phyloP scores from a whole-genome alignment of 2,797 vertebrate genomes.

The Malacoctenus gilli region DNA sequence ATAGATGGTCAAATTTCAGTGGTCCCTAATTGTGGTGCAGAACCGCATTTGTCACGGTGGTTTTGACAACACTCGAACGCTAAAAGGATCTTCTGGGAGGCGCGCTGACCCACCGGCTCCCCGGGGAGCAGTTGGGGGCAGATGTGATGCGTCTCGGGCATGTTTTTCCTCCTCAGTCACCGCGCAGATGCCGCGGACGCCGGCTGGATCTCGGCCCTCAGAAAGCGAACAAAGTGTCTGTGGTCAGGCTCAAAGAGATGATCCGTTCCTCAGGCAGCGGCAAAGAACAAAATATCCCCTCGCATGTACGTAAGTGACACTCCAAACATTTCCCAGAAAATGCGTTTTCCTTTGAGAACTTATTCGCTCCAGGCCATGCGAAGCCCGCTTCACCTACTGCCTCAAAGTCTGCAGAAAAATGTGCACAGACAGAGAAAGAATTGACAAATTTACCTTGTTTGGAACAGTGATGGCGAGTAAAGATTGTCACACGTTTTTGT shows the following conservation, averaged over 20 bases:
- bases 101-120: constrained; percentile 42
- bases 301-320: constrained; percentile 40
- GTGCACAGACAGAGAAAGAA: too few relatives aligned
- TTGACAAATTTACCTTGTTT: too few relatives aligned
- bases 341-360: constrained; percentile 21
- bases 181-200: constrained; percentile 29
- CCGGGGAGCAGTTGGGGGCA: constrained; percentile 49
- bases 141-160: constrained; percentile 60
- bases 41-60: constrained; percentile 68
- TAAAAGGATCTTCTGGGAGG: constrained; percentile 47
- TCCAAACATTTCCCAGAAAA: constrained; percentile 53
- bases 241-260: constrained; percentile 59
- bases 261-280: constrained; percentile 49
- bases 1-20: constrained; percentile 46
- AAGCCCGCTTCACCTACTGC: too few relatives aligned
- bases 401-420: too few relatives aligned
- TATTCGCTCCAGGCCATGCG: constrained; percentile 26
- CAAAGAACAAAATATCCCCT: constrained; percentile 54
- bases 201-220: constrained; percentile 60
- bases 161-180: constrained; percentile 63
- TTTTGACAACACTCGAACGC: constrained; percentile 58
- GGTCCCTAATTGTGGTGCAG: constrained; percentile 47
- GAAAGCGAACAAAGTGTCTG: constrained; percentile 72
- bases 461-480: too few relatives aligned
- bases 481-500: too few relatives aligned